These are phyloP conservation scores for Aphyosemion australe DNA, from an alignment of 2,113 vertebrate species.

Conservation along the genomic window DNA sequence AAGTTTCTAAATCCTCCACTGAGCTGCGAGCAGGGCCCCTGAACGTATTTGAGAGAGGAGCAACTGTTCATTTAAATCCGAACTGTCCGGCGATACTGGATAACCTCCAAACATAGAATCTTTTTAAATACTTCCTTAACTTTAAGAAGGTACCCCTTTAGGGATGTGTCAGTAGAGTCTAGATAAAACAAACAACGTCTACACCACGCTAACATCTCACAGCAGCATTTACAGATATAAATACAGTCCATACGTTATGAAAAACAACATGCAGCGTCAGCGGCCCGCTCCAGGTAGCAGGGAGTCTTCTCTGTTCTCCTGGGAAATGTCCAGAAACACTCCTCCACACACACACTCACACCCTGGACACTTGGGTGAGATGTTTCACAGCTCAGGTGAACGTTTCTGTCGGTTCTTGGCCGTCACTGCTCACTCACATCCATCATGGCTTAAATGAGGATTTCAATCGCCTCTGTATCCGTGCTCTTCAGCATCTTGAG, in stretches of 20 bases:
- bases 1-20: conserved; percentile 56
- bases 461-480: conserved; percentile 75
- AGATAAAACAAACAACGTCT: no score
- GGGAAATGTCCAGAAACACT: conserved; percentile 73
- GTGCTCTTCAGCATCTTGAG: conserved; percentile 45
- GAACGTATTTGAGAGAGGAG: conserved; percentile 60
- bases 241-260: conserved; percentile 54
- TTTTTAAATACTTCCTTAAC: conserved; percentile 45
- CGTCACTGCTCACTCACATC: not conserved
- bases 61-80: conserved; percentile 58
- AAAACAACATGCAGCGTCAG: conserved; percentile 43
- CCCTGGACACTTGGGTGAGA: not conserved
- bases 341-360: conserved; percentile 22
- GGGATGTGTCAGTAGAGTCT: no score
- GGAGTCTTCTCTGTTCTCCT: conserved; percentile 26
- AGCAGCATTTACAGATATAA: conserved; percentile 74
- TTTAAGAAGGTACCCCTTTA: no score
- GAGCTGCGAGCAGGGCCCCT: conserved; percentile 1
- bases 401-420: not conserved
- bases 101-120: no score
- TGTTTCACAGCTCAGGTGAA: not conserved
- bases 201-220: conserved; percentile 25
- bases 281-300: conserved; percentile 63
- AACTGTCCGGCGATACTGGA: conserved; percentile 47
- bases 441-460: conserved; percentile 74